Percentiles rank a stretch among this genome's conserved stretches.
Conservation (phyloP, 2,888 invertebrate genomes). For the Oxyteleia sp. region DNA sequence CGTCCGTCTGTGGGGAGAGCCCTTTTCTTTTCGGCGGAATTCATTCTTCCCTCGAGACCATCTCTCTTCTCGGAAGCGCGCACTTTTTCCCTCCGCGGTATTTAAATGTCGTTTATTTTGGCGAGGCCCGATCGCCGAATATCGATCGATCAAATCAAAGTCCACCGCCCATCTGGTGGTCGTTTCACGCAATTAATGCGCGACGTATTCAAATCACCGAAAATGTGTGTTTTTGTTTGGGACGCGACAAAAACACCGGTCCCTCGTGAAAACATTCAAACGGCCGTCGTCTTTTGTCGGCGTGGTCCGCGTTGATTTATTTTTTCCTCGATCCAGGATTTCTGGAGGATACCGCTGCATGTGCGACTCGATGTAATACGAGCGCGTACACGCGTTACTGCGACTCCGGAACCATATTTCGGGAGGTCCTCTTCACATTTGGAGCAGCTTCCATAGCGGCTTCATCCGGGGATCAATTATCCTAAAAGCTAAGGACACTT, state of each 20-base stretch:
- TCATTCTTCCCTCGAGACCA: slow-evolving; percentile 81
- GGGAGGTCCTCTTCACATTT: slow-evolving; percentile 9
- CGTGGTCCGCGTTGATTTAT: slow-evolving; percentile 53
- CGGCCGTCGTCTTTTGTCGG: slow-evolving; percentile 41
- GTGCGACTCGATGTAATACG: slow-evolving; percentile 45
- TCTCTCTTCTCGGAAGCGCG: slow-evolving; percentile 76
- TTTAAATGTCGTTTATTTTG: slow-evolving; percentile 72
- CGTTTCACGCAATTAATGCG: slow-evolving; percentile 47
- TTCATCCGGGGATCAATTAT: slow-evolving; percentile 23
- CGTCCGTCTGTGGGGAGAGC: slow-evolving; percentile 77
- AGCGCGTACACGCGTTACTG: slow-evolving; percentile 30
- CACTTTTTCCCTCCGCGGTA: slow-evolving; percentile 61
- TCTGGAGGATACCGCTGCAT: slow-evolving; percentile 29
- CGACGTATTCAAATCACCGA: slow-evolving; percentile 56
- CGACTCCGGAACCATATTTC: slow-evolving; percentile 34
- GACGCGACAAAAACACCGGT: slow-evolving; percentile 48
- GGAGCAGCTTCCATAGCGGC: not conserved
- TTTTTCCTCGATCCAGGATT: slow-evolving; percentile 39
- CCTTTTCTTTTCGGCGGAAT: slow-evolving; percentile 77
- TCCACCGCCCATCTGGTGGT: slow-evolving; percentile 1
- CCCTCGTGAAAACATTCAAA: slow-evolving; percentile 16
- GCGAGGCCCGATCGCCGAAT: not conserved
- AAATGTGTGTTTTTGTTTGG: slow-evolving; percentile 44
- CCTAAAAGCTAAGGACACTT: slow-evolving; percentile 18
- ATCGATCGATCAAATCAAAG: slow-evolving; percentile 58